These are phyloP conservation scores for Galeopsomyia nigrocyanea DNA, from an alignment of 2,888 invertebrate species.

Conservation along the genomic window DNA sequence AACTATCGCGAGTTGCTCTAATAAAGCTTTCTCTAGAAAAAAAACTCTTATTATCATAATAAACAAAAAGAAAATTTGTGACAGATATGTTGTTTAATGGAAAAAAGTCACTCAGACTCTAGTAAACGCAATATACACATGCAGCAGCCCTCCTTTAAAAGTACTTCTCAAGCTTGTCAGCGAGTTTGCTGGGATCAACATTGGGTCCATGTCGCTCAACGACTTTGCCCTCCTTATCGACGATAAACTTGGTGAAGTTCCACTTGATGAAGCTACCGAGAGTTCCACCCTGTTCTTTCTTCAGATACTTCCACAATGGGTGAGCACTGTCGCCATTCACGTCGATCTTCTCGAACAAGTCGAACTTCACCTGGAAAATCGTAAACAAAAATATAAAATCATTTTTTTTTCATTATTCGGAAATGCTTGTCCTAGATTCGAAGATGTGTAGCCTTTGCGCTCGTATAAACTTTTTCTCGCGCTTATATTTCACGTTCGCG, in stretches of 20 bases:
- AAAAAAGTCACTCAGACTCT: too few relatives aligned
- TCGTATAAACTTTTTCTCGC: conserved; percentile 3
- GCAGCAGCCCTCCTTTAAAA: conserved; percentile 67
- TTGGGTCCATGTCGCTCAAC: conserved; percentile 78
- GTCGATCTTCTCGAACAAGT: conserved; percentile 81
- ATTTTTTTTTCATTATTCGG: not conserved
- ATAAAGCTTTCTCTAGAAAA: too few relatives aligned
- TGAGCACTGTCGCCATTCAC: conserved; percentile 78
- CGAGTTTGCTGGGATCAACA: conserved; percentile 71
- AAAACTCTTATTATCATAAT: too few relatives aligned
- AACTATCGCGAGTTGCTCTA: too few relatives aligned
- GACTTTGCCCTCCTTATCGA: conserved; percentile 79
- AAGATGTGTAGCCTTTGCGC: not conserved
- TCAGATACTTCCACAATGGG: conserved; percentile 79
- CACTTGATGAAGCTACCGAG: conserved; percentile 82
- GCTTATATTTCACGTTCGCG: conserved; percentile 13
- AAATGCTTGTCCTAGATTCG: conserved; percentile 14
- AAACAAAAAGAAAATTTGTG: too few relatives aligned
- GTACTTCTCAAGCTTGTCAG: conserved; percentile 72
- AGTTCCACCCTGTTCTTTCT: conserved; percentile 73
- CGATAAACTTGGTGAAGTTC: conserved; percentile 88
- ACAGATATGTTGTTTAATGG: too few relatives aligned
- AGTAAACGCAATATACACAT: not conserved
- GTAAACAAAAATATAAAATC: not conserved
- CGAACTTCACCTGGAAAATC: conserved; percentile 72